Evolutionary conservation across 1,140 invertebrate genomes (phyloP).

Genomic region (Euglossa dilemma): DNA sequence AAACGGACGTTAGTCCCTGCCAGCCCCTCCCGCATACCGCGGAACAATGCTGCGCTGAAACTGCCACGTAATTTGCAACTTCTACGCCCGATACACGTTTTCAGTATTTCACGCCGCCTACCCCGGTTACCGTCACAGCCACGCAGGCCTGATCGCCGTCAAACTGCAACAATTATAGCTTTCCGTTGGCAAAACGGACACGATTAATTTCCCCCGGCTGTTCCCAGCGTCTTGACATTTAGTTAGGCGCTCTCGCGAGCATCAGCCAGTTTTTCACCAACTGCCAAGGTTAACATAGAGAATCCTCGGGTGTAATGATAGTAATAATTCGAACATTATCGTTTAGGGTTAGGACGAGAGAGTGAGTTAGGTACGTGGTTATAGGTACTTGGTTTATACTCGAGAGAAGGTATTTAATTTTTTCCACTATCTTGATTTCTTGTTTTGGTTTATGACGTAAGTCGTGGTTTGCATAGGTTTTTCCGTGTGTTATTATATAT

Average conservation of each 20-base stretch:
- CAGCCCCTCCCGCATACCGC: conserved; percentile 18
- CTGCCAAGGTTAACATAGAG: not conserved
- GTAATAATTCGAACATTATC: not conserved
- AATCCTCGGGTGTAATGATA: not conserved
- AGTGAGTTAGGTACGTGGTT: not conserved
- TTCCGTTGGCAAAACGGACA: not conserved
- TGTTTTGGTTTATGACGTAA: no score
- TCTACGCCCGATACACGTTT: conserved; percentile 41
- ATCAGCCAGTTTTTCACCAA: not conserved
- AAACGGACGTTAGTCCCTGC: conserved; percentile 36
- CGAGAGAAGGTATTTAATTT: not conserved
- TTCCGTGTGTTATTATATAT: no score
- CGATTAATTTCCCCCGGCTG: conserved; percentile 6
- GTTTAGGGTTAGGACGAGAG: not conserved
- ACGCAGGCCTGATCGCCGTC: conserved; percentile 1
- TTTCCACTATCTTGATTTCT: not conserved
- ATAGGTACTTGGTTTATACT: not conserved
- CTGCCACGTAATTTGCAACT: conserved; percentile 52
- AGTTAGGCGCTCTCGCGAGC: not conserved
- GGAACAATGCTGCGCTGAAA: conserved; percentile 47
- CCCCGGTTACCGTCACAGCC: conserved; percentile 27
- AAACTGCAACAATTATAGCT: conserved; percentile 36
- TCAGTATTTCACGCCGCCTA: conserved; percentile 33
- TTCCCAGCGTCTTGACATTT: not conserved
- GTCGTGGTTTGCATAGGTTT: no score